Evolutionary conservation across 2,888 invertebrate species (phyloP), one percentile per base, ranked within the genome.

Genomic region (Thymelicus acteon): DNA sequence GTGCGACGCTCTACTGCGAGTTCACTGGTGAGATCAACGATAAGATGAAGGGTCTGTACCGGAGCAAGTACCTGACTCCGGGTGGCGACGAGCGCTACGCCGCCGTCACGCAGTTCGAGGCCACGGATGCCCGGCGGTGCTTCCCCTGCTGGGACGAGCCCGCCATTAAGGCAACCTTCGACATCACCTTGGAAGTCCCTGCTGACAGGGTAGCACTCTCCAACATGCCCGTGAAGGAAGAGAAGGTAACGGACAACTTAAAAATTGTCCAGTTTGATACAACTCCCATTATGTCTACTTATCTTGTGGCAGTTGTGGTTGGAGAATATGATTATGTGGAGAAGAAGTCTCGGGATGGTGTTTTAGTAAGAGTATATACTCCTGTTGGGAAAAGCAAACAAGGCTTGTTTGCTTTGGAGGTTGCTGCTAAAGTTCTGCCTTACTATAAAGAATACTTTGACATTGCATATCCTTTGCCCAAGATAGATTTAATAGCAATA

Each of bases 141-240:
- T 99, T 99, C 84, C 99, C 99, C 4, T 99, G 99, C 89, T 99
- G 98, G 98, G 99, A 99, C 88, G 99, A 99, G 89, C 99, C 99
- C 8, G 97, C 98, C 12, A 96, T 97, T 74, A 99, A 99, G 90
- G 97, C 99, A 1, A 98, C 97, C 1, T 99, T 99, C 90, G 97
- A 98, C 85, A 97, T 99, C 74, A 96, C 96, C 0, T 91, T 99
- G 15, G 94, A 96, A 72, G 97, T 98, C 67, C 97, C 98, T 39
- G 94, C 95, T 72, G 96, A 97, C 83, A 95, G 97, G 75, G 97
- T 97, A 7, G 98, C 98, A 44, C 94, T 99, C 67, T 99, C 98
- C 37, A 99, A 99, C 89, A 99, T 99, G 99, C 96, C 96, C 0
- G 94, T 95, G 0, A 94, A 93, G 74, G 88, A 91, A 49, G 94